Evolutionary conservation across 2,888 invertebrate genomes (phyloP).

Genomic region (Pharmacophagus antenor): DNA sequence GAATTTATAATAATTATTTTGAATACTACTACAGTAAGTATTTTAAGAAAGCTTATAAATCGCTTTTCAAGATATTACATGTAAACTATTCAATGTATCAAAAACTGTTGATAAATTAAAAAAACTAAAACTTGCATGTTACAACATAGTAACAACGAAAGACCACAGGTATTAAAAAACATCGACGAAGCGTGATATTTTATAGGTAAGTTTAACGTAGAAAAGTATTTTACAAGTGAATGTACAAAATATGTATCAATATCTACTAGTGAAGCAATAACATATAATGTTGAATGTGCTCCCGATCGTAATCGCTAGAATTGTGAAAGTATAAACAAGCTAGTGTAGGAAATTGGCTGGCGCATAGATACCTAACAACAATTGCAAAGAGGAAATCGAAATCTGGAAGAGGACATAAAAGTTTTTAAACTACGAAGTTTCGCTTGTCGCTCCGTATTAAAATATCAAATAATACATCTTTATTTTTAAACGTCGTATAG

Average conservation of each 20-base stretch:
- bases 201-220: not conserved
- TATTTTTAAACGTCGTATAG: slow-evolving; percentile 35
- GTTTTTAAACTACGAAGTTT: slow-evolving; percentile 36
- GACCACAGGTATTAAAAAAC: too few species aligned
- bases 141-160: too few species aligned
- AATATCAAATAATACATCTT: too few species aligned
- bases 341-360: slow-evolving; percentile 56
- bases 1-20: too few species aligned
- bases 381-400: slow-evolving; percentile 55
- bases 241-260: slow-evolving; percentile 3
- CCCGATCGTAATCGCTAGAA: slow-evolving; percentile 37
- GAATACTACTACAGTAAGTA: too few species aligned
- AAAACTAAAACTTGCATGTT: too few species aligned
- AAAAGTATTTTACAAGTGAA: slow-evolving; percentile 6
- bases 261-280: slow-evolving; percentile 18
- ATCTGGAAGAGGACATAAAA: slow-evolving; percentile 39
- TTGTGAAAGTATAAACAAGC: slow-evolving; percentile 50
- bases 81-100: too few species aligned
- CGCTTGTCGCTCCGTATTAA: too few species aligned
- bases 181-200: not conserved
- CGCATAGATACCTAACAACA: slow-evolving; percentile 46
- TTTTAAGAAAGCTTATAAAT: too few species aligned
- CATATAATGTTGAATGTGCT: slow-evolving; percentile 8
- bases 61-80: too few species aligned
- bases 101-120: too few species aligned